Evolutionary conservation across 2,797 vertebrate species (phyloP).

Genomic region (Falco biarmicus): DNA sequence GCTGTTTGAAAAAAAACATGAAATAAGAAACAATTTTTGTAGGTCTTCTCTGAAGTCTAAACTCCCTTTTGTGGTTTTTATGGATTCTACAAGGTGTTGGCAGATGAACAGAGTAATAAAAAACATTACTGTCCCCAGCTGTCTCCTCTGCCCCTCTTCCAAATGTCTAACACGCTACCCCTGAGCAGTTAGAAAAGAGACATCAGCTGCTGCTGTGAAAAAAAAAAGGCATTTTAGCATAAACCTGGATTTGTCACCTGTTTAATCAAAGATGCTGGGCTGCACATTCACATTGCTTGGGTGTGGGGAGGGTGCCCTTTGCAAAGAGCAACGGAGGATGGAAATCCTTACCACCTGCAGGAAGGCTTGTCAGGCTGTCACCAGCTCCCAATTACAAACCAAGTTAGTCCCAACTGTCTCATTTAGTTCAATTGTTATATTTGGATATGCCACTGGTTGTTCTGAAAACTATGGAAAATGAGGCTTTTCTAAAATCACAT

Average conservation of each 20-base stretch:
- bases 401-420: background rate
- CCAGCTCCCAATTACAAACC: background rate
- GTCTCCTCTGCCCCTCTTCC: background rate
- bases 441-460: background rate
- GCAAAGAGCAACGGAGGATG: fast-evolving
- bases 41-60: background rate
- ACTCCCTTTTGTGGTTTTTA: background rate
- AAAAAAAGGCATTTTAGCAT: background rate
- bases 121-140: background rate
- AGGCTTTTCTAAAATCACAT: background rate
- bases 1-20: background rate
- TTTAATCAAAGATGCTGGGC: background rate
- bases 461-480: slow-evolving; percentile 14
- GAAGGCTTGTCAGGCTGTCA: background rate
- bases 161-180: background rate
- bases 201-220: background rate
- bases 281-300: background rate
- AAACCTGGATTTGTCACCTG: background rate
- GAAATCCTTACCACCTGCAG: background rate
- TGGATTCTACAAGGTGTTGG: background rate
- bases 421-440: background rate
- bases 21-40: background rate
- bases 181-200: background rate
- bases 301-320: fast-evolving
- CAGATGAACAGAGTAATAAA: background rate